phyloP scores from a whole-genome alignment of 2,888 invertebrate genomes.

The Synanthedon andrenaeformis region DNA sequence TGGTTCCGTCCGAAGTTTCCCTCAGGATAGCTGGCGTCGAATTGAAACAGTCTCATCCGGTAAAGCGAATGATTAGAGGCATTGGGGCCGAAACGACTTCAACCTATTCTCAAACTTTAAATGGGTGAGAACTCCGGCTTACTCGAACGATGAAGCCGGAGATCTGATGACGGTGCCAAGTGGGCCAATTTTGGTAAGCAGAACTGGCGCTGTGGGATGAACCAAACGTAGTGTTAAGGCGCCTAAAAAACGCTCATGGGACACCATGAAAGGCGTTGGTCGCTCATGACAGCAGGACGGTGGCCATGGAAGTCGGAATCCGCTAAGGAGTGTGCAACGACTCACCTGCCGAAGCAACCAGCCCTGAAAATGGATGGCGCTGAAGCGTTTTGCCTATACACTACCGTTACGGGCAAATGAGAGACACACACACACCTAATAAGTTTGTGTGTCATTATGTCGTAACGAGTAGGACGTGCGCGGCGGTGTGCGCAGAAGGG shows the following conservation, averaged over 20 bases:
- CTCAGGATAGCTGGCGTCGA: background rate
- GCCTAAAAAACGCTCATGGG: background rate
- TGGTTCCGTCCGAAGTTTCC: background rate
- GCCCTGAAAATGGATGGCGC: background rate
- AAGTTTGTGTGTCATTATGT: constrained; percentile 45
- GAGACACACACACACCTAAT: background rate
- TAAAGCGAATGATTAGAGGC: too few relatives aligned
- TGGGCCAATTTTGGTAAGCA: background rate
- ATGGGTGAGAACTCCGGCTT: constrained; percentile 71
- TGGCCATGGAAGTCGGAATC: constrained; percentile 82
- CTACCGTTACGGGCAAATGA: background rate
- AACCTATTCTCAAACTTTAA: constrained; percentile 72
- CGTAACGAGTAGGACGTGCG: constrained; percentile 70
- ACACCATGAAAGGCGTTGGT: constrained; percentile 53
- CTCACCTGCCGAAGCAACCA: constrained; percentile 68
- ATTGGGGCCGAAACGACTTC: too few relatives aligned
- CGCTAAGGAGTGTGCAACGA: constrained; percentile 70
- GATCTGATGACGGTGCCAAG: constrained; percentile 52
- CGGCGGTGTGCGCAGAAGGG: background rate
- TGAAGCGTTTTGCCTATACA: background rate
- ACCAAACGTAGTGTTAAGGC: background rate
- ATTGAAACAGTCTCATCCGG: background rate
- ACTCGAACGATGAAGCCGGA: constrained; percentile 67
- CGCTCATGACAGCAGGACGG: constrained; percentile 76
- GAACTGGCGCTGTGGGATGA: background rate